Evolutionary conservation across 2,888 invertebrate species (phyloP).

Genomic region (Pseudoips prasinana): DNA sequence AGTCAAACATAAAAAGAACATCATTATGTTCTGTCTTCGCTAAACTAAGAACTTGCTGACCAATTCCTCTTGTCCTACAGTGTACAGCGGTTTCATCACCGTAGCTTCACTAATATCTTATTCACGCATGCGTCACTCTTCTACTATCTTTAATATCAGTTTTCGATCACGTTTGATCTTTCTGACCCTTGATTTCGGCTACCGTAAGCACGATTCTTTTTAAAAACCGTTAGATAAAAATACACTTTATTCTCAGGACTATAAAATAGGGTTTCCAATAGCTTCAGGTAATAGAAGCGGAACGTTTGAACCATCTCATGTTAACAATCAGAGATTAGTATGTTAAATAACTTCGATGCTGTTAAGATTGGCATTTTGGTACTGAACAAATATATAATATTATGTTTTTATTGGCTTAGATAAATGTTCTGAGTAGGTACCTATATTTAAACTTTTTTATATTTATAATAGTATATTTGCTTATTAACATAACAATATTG

Average conservation of each 20-base stretch:
- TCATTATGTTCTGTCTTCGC: no score
- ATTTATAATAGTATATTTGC: no score
- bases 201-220: slow-evolving; percentile 72
- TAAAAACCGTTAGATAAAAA: slow-evolving; percentile 32
- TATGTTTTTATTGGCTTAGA: no score
- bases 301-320: slow-evolving; percentile 60
- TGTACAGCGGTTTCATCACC: slow-evolving; percentile 44
- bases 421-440: no score
- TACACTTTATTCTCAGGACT: slow-evolving; percentile 35
- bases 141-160: slow-evolving; percentile 74
- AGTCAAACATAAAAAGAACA: no score
- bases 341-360: slow-evolving; percentile 58
- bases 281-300: slow-evolving; percentile 36
- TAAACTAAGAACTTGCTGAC: no score
- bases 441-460: no score
- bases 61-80: slow-evolving; percentile 17
- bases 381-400: slow-evolving; percentile 30
- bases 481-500: no score
- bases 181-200: slow-evolving; percentile 77
- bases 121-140: slow-evolving; percentile 76
- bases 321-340: slow-evolving; percentile 74
- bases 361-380: slow-evolving; percentile 46
- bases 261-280: no score
- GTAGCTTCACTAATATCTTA: slow-evolving; percentile 66
- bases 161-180: slow-evolving; percentile 77